Conservation (phyloP, 2,113 vertebrate genomes). For the Calidris pygmaea region DNA sequence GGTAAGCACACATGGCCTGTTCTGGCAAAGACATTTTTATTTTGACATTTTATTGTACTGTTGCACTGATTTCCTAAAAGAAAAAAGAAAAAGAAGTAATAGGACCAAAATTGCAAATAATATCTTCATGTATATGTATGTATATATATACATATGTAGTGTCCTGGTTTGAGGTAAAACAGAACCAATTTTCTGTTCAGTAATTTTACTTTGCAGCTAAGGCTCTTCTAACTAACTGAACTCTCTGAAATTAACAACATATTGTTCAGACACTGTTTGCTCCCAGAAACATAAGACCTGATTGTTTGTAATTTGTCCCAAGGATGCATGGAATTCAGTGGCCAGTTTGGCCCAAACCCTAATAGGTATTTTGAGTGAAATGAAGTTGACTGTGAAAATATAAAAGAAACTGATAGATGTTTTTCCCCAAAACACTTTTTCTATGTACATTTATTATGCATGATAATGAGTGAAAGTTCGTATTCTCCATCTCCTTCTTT, state of each 20-base stretch:
- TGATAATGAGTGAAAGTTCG: neutral
- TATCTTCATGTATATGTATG: neutral
- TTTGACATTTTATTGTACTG: neutral
- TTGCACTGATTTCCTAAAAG: neutral
- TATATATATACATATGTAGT: neutral
- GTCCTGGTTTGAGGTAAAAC: neutral
- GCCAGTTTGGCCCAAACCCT: neutral
- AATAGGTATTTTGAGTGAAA: neutral
- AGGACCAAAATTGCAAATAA: neutral
- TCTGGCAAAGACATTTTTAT: neutral
- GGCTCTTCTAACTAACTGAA: neutral
- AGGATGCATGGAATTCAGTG: neutral
- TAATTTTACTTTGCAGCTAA: neutral
- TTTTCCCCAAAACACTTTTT: conserved; percentile 46
- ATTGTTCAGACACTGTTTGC: neutral
- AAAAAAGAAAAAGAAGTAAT: neutral
- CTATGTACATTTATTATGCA: conserved; percentile 19
- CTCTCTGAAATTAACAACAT: neutral
- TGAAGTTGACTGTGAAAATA: conserved; percentile 42
- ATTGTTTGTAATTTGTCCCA: neutral
- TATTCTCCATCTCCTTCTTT: neutral
- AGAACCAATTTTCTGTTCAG: neutral
- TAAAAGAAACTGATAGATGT: conserved; percentile 48
- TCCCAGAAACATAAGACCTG: neutral
- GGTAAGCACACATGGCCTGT: neutral